A percentile compares a stretch with the other conserved stretches of the same genome.
phyloP scores from a whole-genome alignment of 2,797 vertebrate genomes.

The Scarus forsteni region DNA sequence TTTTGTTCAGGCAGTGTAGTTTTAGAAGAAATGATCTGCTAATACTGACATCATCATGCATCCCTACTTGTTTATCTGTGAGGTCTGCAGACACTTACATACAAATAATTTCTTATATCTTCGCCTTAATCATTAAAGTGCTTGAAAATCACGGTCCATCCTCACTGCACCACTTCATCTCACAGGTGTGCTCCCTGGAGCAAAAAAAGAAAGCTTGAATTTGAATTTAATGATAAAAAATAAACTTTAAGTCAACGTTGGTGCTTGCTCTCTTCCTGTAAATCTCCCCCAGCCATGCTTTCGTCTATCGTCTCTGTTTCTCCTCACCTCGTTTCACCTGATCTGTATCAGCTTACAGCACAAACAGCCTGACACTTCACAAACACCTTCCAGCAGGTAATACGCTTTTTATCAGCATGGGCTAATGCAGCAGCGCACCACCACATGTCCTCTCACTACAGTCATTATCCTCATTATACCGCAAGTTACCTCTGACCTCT shows the following conservation, averaged over 20 bases:
- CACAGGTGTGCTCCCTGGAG: neutral
- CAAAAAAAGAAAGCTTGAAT: neutral
- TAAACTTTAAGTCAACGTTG: neutral
- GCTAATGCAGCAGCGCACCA: conserved; percentile 10
- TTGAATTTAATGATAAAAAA: neutral
- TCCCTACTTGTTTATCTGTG: too few relatives aligned
- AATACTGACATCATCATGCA: too few relatives aligned
- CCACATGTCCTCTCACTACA: conserved; percentile 48
- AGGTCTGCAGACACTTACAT: too few relatives aligned
- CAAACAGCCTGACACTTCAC: conserved; percentile 21
- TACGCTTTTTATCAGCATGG: conserved; percentile 22
- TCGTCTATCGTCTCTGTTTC: conserved; percentile 32
- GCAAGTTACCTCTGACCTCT: conserved; percentile 57
- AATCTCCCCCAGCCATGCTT: neutral
- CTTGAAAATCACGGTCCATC: too few relatives aligned
- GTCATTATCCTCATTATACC: conserved; percentile 34
- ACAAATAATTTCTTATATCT: too few relatives aligned
- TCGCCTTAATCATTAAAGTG: too few relatives aligned
- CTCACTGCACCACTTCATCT: too few relatives aligned
- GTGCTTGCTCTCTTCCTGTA: neutral
- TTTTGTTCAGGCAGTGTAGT: too few relatives aligned
- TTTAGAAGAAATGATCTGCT: too few relatives aligned
- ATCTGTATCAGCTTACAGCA: conserved; percentile 43
- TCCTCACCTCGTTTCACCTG: conserved; percentile 11
- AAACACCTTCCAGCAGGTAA: conserved; percentile 42